Percentiles rank a stretch among this genome's conserved stretches.
Conservation (phyloP, 2,797 vertebrate species). For the Siniperca obscura region DNA sequence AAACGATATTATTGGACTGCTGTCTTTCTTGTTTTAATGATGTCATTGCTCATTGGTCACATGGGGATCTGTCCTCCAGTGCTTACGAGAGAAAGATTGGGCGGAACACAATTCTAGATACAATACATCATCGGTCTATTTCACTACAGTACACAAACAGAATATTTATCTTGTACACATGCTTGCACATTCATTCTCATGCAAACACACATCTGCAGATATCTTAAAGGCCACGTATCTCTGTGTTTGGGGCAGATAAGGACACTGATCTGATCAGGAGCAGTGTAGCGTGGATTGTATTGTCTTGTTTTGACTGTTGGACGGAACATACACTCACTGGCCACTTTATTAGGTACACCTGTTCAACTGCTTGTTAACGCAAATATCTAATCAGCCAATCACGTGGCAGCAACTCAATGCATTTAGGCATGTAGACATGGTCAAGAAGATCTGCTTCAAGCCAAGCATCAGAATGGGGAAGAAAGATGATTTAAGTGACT, state of each 20-base stretch:
- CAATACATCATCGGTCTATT: conserved; percentile 24
- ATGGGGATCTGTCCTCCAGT: conserved; percentile 13
- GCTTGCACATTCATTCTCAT: conserved; percentile 25
- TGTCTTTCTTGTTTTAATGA: conserved; percentile 41
- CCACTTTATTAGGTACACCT: too few species aligned
- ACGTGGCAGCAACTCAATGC: too few species aligned
- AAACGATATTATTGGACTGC: conserved; percentile 16
- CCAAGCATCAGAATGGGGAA: too few species aligned
- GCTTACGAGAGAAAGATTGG: conserved; percentile 17
- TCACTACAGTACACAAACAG: conserved; percentile 19
- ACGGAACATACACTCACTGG: conserved; percentile 34
- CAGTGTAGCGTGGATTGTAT: background rate
- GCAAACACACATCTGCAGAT: conserved; percentile 34
- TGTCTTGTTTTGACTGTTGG: conserved; percentile 25
- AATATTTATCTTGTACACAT: conserved; percentile 30
- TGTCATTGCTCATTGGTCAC: conserved; percentile 27
- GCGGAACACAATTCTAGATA: conserved; percentile 42
- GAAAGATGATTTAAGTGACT: too few species aligned
- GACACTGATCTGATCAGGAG: conserved; percentile 25
- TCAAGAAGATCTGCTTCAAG: too few species aligned
- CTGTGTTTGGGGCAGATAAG: conserved; percentile 31
- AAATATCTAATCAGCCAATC: too few species aligned
- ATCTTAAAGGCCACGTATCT: background rate
- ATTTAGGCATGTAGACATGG: too few species aligned
- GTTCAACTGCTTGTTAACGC: too few species aligned